phyloP scores from a whole-genome alignment of 2,888 invertebrate genomes.

The Lasiommata megera region DNA sequence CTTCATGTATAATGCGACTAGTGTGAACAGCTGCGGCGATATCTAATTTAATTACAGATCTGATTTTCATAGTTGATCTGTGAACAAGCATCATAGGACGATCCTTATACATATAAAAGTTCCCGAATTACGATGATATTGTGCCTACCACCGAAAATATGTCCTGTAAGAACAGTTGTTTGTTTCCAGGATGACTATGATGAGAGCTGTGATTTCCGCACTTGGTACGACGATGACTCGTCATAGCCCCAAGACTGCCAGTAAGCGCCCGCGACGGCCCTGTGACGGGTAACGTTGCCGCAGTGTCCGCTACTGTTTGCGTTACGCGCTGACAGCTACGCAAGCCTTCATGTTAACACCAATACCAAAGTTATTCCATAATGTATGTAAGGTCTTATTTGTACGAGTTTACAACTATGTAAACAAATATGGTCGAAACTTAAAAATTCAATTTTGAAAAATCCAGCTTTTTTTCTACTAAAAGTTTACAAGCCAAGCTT shows the following conservation, averaged over 20 bases:
- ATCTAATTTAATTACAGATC: too few species aligned
- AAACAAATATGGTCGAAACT: conserved; percentile 3
- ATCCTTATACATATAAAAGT: too few species aligned
- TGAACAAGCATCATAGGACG: too few species aligned
- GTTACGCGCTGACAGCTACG: conserved; percentile 24
- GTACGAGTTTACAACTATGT: conserved; percentile 50
- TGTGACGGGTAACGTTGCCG: conserved; percentile 17
- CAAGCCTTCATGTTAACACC: conserved; percentile 51
- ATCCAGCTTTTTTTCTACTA: too few species aligned
- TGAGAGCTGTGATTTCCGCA: conserved; percentile 68
- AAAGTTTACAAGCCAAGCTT: too few species aligned
- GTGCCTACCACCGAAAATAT: too few species aligned
- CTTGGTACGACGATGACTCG: conserved; percentile 76
- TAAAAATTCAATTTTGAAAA: not conserved
- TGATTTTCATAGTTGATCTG: too few species aligned
- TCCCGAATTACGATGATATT: too few species aligned
- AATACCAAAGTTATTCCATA: conserved; percentile 76
- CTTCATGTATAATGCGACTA: too few species aligned
- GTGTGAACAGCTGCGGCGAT: too few species aligned
- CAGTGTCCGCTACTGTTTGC: conserved; percentile 25
- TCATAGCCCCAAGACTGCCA: conserved; percentile 58
- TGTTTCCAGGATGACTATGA: conserved; percentile 69
- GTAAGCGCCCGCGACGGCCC: conserved; percentile 20
- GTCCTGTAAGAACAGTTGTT: too few species aligned
- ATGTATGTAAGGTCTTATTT: conserved; percentile 41